A percentile compares a stretch with the other conserved stretches of the same genome.
phyloP scores from a whole-genome alignment of 2,797 vertebrate genomes.

The Catamblyrhynchus diadema region DNA sequence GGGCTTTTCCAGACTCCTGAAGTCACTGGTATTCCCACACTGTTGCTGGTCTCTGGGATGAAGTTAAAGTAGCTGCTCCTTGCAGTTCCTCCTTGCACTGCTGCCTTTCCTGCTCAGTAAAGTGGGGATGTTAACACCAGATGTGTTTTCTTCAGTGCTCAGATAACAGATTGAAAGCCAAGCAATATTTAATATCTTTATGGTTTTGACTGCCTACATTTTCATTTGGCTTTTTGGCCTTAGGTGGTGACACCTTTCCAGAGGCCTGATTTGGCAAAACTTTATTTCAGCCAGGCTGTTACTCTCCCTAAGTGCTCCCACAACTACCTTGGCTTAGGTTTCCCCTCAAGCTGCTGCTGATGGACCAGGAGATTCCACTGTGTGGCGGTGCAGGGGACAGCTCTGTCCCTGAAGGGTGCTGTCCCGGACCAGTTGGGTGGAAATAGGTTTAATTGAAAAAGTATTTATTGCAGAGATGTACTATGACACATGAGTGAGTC shows the following conservation, averaged over 20 bases:
- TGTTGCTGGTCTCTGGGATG: not conserved
- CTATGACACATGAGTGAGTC: constrained; percentile 6
- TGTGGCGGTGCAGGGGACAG: not conserved
- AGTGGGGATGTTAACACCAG: not conserved
- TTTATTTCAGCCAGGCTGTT: not conserved
- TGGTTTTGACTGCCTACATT: not conserved
- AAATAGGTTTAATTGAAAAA: not conserved
- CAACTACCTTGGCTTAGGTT: not conserved
- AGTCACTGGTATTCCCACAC: not conserved
- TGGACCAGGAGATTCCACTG: not conserved
- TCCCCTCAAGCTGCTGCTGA: not conserved
- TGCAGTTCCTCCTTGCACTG: not conserved
- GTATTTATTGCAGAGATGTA: not conserved
- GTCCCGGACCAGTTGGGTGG: not conserved
- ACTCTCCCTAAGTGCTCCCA: not conserved
- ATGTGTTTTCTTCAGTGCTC: not conserved
- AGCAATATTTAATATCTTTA: not conserved
- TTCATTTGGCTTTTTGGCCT: not conserved
- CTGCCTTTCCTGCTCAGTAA: not conserved
- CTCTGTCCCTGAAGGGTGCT: not conserved
- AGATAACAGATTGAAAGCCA: not conserved
- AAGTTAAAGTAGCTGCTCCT: not conserved
- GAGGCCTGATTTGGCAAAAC: not conserved
- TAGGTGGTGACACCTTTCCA: not conserved
- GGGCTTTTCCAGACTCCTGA: not conserved